Percentiles rank a stretch among this genome's conserved stretches.
These are phyloP conservation scores for Noctua janthina DNA, from an alignment of 2,888 invertebrate genomes.

Conservation along the genomic window DNA sequence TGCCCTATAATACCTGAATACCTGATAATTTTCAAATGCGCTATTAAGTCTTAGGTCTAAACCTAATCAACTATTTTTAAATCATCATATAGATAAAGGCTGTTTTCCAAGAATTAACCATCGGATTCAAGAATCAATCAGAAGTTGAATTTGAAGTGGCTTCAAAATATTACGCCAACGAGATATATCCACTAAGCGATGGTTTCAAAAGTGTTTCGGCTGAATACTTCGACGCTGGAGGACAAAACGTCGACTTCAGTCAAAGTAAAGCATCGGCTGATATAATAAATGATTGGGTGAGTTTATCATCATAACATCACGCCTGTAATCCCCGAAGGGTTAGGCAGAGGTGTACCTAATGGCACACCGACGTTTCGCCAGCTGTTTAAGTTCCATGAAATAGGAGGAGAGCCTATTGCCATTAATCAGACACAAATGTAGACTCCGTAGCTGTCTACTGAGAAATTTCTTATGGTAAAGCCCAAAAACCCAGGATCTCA, in stretches of 20 bases:
- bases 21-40: not conserved
- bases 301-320: not conserved
- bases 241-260: conserved; percentile 70
- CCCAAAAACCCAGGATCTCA: not conserved
- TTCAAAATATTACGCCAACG: conserved; percentile 62
- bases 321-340: not conserved
- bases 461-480: not conserved
- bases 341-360: not conserved
- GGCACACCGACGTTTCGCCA: not conserved
- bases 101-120: conserved; percentile 56
- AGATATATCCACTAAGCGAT: conserved; percentile 51
- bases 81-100: conserved; percentile 63
- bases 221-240: conserved; percentile 63
- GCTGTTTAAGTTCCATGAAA: not conserved
- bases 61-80: not conserved
- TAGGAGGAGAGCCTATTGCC: not conserved
- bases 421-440: not conserved
- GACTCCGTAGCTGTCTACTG: not conserved
- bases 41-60: not conserved
- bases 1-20: no score
- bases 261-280: conserved; percentile 63
- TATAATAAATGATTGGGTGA: conserved; percentile 75
- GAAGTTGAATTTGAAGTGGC: conserved; percentile 65
- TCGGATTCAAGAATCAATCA: conserved; percentile 55
- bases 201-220: conserved; percentile 51